Evolutionary conservation across 2,113 vertebrate species (phyloP), one percentile per base, ranked within the genome.

Genomic region (Tricholaema leucomelas): DNA sequence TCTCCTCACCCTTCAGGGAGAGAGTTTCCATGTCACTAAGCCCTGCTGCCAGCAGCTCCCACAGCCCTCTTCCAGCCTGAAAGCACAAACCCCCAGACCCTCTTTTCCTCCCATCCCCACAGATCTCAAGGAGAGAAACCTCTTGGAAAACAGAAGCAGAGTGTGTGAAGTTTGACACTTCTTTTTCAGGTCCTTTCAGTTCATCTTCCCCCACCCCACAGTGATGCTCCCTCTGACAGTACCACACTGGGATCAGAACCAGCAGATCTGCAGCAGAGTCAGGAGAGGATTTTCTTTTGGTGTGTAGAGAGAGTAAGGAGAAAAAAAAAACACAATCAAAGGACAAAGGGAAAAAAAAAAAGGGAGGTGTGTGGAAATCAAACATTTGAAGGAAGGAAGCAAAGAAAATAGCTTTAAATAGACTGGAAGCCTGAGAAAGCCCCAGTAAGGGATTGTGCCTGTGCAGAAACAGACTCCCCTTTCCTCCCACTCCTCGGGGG

Each of bases 71-170:
- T 70, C 81, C 93, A 95, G 91, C 44, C 60, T 67, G 74, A 93
- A 71, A 92, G 75, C 87, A 77, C 82, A 78, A 64, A 82, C 46
- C 73, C 73, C 90, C 69, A 81, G 46, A 66, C 64, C 87, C 33
- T 31, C 71, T 52, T 78, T 25, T 78, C 61, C 80, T 76, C 77
- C 87, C 91, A 15, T 44, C 28, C 91, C 89, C 75, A 60, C 1
- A 2, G 25, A 61, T 33, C 86, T 85, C 77, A 59, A 76, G 64
- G 60, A 92, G 78, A 75, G 64, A 83, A 92, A 58, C 60, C 76
- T 84, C 84, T 96, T 88, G 93, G 61, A 92, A 93, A 95, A 93
- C 96, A 92, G 86, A 94, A 97, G 95, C 94, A 96, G 88, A 94
- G 95, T 70, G 79, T 77, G 84, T 59, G 60, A 67, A 81, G 74